Base-by-base conservation (phyloP, 1,140 invertebrate genomes). In the Megathymus violae region DNA sequence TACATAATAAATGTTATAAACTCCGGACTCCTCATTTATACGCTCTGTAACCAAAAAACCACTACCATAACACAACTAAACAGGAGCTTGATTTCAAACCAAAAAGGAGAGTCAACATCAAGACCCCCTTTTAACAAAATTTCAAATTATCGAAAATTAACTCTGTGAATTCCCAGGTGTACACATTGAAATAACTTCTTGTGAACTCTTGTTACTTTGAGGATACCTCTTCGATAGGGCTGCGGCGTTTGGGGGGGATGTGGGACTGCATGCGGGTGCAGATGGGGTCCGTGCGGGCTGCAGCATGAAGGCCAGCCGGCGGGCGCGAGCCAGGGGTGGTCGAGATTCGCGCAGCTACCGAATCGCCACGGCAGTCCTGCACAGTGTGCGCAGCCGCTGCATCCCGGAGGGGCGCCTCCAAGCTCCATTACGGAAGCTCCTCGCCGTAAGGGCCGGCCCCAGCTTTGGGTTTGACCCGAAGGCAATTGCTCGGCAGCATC, bases 281-380 rank as follows among this genome's bases (percentile, higher is more conserved):
- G 17, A 11, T 62, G 71, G 13, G 71, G 67, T 10, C 46, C 41
- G 17, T 85, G 89, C 41, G 90, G 88, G 1, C 79, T 73, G 62
- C 92, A 92, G 80, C 92, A 93, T 15, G 88, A 76, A 34, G 82
- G 84, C 80, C 93, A 93, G 59, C 79, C n/a, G n/a, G n/a, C 79
- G 85, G 66, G 10, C 66, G 44, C 82, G 64, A 67, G 80, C 69
- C 80, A 87, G 15, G 91, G 77, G 67, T 94, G 82, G 61, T 95
- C 95, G 13, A 95, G 85, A 51, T 93, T 95, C 65, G 95, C 91
- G 69, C 94, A 95, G 60, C 94, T 95, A 34, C 93, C 92, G 68
- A 91, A 94, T 73, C 94, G 93, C 91, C 89, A 74, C 68, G 91
- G 74, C 40, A 79, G 68, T 2, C 67, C 25, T 11, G 72, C 54